A percentile compares a stretch with the other conserved stretches of the same genome.
Evolutionary conservation across 2,113 vertebrate genomes (phyloP).

Genomic region (Cygnus buccinator): DNA sequence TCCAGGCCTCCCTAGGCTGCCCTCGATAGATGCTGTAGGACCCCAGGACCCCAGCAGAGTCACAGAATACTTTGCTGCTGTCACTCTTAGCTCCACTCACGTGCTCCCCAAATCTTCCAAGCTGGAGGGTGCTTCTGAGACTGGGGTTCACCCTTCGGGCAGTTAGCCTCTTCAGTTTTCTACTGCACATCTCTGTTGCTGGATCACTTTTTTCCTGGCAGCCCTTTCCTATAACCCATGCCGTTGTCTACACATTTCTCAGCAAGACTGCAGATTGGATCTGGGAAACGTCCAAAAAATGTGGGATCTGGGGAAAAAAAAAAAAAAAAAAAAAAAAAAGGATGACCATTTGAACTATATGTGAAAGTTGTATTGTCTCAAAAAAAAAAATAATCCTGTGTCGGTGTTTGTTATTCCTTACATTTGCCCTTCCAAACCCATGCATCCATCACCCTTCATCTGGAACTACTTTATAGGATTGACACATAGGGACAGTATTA

Average conservation of each 20-base stretch:
- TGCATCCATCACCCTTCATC: not conserved
- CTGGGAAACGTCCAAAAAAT: not conserved
- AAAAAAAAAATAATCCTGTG: not conserved
- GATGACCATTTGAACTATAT: not conserved
- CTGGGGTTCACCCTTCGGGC: not conserved
- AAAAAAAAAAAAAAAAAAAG: not conserved
- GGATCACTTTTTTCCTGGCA: not conserved
- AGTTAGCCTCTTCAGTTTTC: not conserved
- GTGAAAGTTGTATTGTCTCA: not conserved
- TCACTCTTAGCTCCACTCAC: not conserved
- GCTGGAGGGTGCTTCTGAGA: not conserved
- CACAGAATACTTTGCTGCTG: not conserved
- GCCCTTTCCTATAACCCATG: not conserved
- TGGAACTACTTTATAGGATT: not conserved
- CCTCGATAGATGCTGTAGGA: not conserved
- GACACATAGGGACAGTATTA: not conserved
- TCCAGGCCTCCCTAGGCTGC: not conserved
- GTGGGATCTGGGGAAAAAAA: not conserved
- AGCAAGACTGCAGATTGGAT: not conserved
- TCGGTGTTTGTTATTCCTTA: not conserved
- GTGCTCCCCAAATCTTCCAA: not conserved
- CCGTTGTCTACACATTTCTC: not conserved
- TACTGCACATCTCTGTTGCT: not conserved
- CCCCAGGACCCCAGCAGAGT: not conserved
- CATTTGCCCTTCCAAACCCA: not conserved